These are phyloP conservation scores for Psilanteris sp. DNA, from an alignment of 1,140 invertebrate genomes.

Conservation along the genomic window DNA sequence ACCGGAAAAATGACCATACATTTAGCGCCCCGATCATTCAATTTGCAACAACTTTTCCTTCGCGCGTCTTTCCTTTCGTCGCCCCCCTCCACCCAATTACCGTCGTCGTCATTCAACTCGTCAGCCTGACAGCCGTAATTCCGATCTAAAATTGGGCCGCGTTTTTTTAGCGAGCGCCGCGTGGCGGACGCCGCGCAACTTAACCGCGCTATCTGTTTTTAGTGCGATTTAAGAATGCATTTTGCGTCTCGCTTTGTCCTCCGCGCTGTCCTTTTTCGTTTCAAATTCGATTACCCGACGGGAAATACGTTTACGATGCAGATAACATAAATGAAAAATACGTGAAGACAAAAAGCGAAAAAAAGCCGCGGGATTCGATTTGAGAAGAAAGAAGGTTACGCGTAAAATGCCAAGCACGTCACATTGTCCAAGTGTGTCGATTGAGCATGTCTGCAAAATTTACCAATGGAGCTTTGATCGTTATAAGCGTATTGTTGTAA, in stretches of 20 bases:
- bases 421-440: conserved; percentile 49
- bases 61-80: too few relatives aligned
- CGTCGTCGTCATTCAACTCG: too few relatives aligned
- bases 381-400: conserved; percentile 45
- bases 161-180: too few relatives aligned
- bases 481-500: conserved; percentile 57
- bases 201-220: too few relatives aligned
- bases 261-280: not conserved
- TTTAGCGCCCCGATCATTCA: conserved; percentile 23
- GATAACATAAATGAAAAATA: conserved; percentile 21
- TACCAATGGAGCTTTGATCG: conserved; percentile 43
- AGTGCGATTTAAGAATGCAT: too few relatives aligned
- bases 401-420: conserved; percentile 43
- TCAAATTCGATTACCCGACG: too few relatives aligned
- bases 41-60: not conserved
- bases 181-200: too few relatives aligned
- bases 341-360: conserved; percentile 26
- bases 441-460: conserved; percentile 52
- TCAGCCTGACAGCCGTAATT: too few relatives aligned
- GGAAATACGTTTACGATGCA: conserved; percentile 18
- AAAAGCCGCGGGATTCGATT: conserved; percentile 17
- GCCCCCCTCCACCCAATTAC: too few relatives aligned
- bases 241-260: too few relatives aligned
- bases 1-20: conserved; percentile 55
- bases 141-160: too few relatives aligned